Percentiles rank a stretch among this genome's conserved stretches.
These are phyloP conservation scores for Agrochola lota DNA, from an alignment of 2,888 invertebrate species.

Conservation along the genomic window DNA sequence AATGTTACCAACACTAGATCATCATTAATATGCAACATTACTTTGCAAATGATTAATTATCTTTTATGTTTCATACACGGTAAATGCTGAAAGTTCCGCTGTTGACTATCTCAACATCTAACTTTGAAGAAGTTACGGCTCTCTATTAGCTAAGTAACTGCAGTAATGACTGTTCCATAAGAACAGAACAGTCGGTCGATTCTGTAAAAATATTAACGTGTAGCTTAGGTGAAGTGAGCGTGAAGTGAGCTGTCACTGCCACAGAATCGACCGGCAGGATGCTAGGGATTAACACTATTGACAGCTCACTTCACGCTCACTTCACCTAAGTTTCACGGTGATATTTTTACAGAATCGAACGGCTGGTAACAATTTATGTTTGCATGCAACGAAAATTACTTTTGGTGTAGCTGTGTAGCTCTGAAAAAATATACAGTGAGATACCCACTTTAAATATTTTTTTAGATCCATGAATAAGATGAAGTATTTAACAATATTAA, in stretches of 20 bases:
- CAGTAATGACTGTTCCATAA: conserved; percentile 24
- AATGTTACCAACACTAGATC: conserved; percentile 60
- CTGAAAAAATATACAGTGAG: background rate
- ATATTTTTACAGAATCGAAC: too few relatives aligned
- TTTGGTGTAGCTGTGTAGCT: background rate
- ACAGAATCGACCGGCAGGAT: too few relatives aligned
- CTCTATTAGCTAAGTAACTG: conserved; percentile 44
- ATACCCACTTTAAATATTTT: background rate
- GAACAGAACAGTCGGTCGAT: conserved; percentile 3
- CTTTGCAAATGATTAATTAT: conserved; percentile 70
- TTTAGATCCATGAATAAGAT: background rate
- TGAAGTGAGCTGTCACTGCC: too few relatives aligned
- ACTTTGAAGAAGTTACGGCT: conserved; percentile 39
- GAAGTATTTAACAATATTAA: conserved; percentile 10
- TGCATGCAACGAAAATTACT: conserved; percentile 8
- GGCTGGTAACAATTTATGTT: conserved; percentile 14
- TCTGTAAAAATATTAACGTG: too few relatives aligned
- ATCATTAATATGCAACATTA: conserved; percentile 62
- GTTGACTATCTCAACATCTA: conserved; percentile 56
- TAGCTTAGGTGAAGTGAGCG: too few relatives aligned
- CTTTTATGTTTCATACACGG: conserved; percentile 67
- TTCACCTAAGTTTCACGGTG: too few relatives aligned
- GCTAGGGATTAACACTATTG: too few relatives aligned
- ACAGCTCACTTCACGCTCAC: too few relatives aligned
- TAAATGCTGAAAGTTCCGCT: conserved; percentile 70